These are phyloP conservation scores for Phyllostomus hastatus DNA, from an alignment of 2,113 vertebrate genomes.

Conservation along the genomic window DNA sequence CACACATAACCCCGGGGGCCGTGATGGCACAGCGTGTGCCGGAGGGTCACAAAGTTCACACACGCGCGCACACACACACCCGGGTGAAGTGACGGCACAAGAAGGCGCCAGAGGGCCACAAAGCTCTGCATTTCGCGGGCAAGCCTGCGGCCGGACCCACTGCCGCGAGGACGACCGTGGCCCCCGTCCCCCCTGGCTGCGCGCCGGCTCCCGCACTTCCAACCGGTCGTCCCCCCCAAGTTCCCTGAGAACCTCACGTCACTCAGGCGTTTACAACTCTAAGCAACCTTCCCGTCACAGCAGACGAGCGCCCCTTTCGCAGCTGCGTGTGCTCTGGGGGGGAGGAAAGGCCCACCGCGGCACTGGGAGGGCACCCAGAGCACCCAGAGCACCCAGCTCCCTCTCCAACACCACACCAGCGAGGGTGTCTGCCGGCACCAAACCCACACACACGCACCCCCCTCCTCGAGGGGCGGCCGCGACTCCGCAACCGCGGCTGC, in stretches of 20 bases:
- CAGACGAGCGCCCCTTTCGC: neutral
- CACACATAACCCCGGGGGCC: neutral
- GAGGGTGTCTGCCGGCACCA: too few species aligned
- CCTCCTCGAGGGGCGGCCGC: neutral
- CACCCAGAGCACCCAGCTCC: neutral
- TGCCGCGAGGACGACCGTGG: rapidly evolving
- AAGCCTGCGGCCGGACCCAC: neutral
- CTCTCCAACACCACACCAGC: neutral
- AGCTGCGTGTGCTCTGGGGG: neutral
- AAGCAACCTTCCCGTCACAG: neutral
- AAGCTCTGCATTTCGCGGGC: neutral
- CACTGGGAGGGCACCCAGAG: neutral
- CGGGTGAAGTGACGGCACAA: neutral
- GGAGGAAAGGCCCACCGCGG: neutral
- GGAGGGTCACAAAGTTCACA: too few species aligned
- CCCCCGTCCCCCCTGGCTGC: rapidly evolving
- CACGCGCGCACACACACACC: too few species aligned
- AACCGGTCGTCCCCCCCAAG: neutral
- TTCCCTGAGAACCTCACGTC: neutral
- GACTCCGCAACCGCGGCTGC: rapidly evolving
- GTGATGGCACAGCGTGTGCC: neutral
- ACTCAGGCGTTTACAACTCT: neutral
- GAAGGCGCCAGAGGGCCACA: neutral
- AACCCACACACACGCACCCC: rapidly evolving
- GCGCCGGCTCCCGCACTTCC: rapidly evolving